Base-by-base conservation (phyloP, 2,113 vertebrate species). In the Danionella cerebrum region DNA sequence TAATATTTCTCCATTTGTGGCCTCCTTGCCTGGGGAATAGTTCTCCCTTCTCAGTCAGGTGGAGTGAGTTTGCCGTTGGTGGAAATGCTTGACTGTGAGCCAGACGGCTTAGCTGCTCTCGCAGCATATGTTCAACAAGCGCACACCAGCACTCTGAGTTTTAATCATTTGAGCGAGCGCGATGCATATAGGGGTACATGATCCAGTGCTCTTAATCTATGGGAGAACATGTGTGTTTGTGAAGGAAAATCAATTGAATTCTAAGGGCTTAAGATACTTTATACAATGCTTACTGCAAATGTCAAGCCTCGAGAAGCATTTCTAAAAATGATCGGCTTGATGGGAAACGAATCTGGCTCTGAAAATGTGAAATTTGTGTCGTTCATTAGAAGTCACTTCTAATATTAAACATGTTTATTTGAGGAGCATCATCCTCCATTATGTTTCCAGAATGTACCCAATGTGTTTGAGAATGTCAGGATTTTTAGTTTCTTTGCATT, bases 1-100 rank as follows among this genome's bases (percentile, higher is more conserved):
- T 98, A 98, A 98, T 98, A 98, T 99, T 98, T 96, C 95, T 97
- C 95, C 95, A 98, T 99, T 99, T 98, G 96, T 98, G 95, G 91
- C 92, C 92, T 88, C 88, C 86, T 93, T 91, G 91, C 94, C 92
- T 88, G 82, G 96, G 96, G 96, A 97, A 97, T 96, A 94, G 91
- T 92, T 92, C 94, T 94, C 97, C 94, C 62, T 92, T 93, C 93
- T 89, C 94, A 95, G 94, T 98, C 94, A 98, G 96, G 94, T 96
- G 96, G 91, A 89, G 89, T 94, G 94, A 96, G 94, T 88, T 93
- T 92, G 91, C 92, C 94, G 93, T 97, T 95, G 94, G 94, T 95
- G 90, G 94, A 93, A 94, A 96, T 93, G 93, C 92, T 98, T 98
- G 95, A 98, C 94, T 95, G 90, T 90, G 92, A 97, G 95, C 96